Evolutionary conservation across 1,140 invertebrate species (phyloP).

Genomic region (Bradynema listronoti): DNA sequence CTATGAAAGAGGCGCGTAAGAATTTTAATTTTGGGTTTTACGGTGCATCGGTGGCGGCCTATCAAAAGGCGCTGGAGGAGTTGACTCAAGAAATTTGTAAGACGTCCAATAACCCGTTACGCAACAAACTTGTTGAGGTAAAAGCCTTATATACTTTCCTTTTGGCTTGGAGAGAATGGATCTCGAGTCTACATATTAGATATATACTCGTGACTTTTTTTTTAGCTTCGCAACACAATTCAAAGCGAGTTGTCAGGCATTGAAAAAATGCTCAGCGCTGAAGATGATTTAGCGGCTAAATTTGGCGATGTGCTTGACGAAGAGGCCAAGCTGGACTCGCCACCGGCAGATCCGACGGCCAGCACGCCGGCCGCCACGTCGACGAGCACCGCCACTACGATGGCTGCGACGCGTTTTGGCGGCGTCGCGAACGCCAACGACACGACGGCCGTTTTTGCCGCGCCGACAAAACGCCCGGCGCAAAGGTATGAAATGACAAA

Average conservation of each 20-base stretch:
- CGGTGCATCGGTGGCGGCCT: slow-evolving; percentile 6
- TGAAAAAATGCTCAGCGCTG: neutral
- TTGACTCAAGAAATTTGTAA: slow-evolving; percentile 1
- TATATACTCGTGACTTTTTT: neutral
- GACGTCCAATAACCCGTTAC: slow-evolving; percentile 8
- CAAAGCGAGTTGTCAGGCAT: neutral
- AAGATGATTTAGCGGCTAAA: neutral
- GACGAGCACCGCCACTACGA: neutral
- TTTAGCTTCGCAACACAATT: neutral
- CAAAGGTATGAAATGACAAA: no score
- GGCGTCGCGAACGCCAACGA: neutral
- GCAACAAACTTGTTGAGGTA: slow-evolving; percentile 24
- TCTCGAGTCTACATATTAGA: neutral
- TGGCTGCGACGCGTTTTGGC: neutral
- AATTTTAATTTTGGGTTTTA: slow-evolving; percentile 17
- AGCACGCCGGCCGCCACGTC: neutral
- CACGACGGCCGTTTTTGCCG: neutral
- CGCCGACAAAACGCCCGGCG: no score
- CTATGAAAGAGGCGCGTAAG: slow-evolving; percentile 17
- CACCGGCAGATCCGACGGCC: slow-evolving; percentile 18
- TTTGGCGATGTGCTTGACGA: neutral
- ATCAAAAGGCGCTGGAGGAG: slow-evolving; percentile 12
- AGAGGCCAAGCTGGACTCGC: slow-evolving; percentile 10
- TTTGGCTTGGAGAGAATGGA: neutral
- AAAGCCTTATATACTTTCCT: neutral